phyloP scores from a whole-genome alignment of 35 echinoderm and acorn worm species.

The Heliocidaris erythrogramma region DNA sequence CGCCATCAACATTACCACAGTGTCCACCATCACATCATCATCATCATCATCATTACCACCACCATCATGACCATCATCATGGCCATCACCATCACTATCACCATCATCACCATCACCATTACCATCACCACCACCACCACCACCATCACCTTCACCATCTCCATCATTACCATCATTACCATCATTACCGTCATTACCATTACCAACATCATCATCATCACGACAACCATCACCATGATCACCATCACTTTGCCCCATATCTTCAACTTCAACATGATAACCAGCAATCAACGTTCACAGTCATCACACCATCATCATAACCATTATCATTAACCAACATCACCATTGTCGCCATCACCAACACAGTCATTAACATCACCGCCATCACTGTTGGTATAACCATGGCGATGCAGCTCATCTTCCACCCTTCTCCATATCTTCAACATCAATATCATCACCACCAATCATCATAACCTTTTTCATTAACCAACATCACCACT shows the following conservation, averaged over 20 bases:
- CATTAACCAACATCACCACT: not conserved
- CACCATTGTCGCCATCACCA: no score
- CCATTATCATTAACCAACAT: not conserved
- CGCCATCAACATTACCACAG: not conserved
- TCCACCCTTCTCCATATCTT: no score
- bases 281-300: no score
- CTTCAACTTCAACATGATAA: not conserved
- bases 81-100: conserved; percentile 7
- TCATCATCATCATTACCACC: not conserved
- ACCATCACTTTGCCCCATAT: not conserved
- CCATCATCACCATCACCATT: not conserved
- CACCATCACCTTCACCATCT: not conserved
- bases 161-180: not conserved
- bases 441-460: not conserved
- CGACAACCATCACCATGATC: not conserved
- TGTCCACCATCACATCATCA: not conserved
- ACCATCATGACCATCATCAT: not conserved
- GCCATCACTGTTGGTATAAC: no score
- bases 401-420: no score
- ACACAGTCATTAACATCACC: no score
- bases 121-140: not conserved
- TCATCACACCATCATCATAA: no score
- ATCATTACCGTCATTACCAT: not conserved
- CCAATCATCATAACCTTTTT: not conserved
- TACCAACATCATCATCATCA: not conserved